Percentiles rank a stretch among this genome's conserved stretches.
These are phyloP conservation scores for Cataglyphis hispanica DNA, from an alignment of 1,140 invertebrate species.

Conservation along the genomic window DNA sequence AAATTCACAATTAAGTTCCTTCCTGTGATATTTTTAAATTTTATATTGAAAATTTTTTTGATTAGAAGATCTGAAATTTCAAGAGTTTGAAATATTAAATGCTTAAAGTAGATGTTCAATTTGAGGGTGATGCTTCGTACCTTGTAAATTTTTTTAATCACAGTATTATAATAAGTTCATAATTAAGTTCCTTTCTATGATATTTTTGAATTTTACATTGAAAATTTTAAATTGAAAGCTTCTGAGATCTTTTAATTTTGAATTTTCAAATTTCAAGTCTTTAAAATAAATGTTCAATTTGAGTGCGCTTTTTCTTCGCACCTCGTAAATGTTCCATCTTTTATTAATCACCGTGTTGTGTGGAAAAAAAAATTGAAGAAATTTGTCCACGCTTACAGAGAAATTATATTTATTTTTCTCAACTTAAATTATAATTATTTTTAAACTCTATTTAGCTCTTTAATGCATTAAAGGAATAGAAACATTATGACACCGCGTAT, in stretches of 20 bases:
- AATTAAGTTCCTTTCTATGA: no score
- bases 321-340: not conserved
- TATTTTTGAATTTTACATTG: not conserved
- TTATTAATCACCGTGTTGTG: not conserved
- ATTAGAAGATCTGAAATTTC: not conserved
- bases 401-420: not conserved
- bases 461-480: not conserved
- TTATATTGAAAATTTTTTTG: not conserved
- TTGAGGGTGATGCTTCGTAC: not conserved
- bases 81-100: not conserved
- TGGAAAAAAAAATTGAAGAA: not conserved
- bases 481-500: not conserved
- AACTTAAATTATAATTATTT: not conserved
- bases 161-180: not conserved
- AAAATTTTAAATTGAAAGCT: not conserved
- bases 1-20: not conserved
- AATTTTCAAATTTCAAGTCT: not conserved
- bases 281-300: not conserved
- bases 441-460: not conserved
- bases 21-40: not conserved
- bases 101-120: not conserved
- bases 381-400: not conserved
- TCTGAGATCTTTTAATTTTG: not conserved
- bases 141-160: not conserved
- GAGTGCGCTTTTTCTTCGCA: not conserved